These are phyloP conservation scores for Argyrosomus regius DNA, from an alignment of 2,797 vertebrate genomes.

Conservation along the genomic window DNA sequence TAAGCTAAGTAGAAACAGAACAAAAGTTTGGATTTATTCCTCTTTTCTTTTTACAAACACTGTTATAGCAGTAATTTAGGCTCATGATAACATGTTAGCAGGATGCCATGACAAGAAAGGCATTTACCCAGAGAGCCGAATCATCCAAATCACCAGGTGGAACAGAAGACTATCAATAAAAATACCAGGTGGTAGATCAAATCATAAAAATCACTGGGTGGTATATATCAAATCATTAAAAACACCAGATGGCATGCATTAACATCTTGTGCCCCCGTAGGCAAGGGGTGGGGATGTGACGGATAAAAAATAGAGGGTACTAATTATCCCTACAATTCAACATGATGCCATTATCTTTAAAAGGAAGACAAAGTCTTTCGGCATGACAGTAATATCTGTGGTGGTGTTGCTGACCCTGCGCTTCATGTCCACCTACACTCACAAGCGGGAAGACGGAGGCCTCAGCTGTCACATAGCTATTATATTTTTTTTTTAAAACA, in stretches of 20 bases:
- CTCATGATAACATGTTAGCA: slow-evolving; percentile 81
- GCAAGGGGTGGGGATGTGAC: slow-evolving; percentile 84
- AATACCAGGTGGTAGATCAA: slow-evolving; percentile 88
- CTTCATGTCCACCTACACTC: slow-evolving; percentile 53
- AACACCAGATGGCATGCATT: slow-evolving; percentile 87
- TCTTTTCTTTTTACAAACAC: slow-evolving; percentile 63
- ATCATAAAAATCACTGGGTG: slow-evolving; percentile 88
- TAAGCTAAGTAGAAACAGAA: slow-evolving; percentile 46
- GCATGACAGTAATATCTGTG: slow-evolving; percentile 72
- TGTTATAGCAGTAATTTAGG: slow-evolving; percentile 77
- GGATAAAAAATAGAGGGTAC: slow-evolving; percentile 85
- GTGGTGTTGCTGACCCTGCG: slow-evolving; percentile 69
- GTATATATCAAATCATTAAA: slow-evolving; percentile 88
- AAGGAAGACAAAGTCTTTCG: slow-evolving; percentile 76
- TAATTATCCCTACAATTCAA: slow-evolving; percentile 84
- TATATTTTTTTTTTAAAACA: background rate
- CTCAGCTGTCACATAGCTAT: slow-evolving; percentile 39
- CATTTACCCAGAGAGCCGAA: slow-evolving; percentile 82
- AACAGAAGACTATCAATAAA: slow-evolving; percentile 87
- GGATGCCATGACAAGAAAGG: slow-evolving; percentile 82
- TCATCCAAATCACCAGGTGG: slow-evolving; percentile 85
- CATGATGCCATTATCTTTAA: slow-evolving; percentile 82
- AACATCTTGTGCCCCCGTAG: slow-evolving; percentile 86
- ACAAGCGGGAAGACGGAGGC: slow-evolving; percentile 39
- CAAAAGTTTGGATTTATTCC: slow-evolving; percentile 67